Base-by-base conservation (phyloP, 2,113 vertebrate species). In the Spilogale gracilis region DNA sequence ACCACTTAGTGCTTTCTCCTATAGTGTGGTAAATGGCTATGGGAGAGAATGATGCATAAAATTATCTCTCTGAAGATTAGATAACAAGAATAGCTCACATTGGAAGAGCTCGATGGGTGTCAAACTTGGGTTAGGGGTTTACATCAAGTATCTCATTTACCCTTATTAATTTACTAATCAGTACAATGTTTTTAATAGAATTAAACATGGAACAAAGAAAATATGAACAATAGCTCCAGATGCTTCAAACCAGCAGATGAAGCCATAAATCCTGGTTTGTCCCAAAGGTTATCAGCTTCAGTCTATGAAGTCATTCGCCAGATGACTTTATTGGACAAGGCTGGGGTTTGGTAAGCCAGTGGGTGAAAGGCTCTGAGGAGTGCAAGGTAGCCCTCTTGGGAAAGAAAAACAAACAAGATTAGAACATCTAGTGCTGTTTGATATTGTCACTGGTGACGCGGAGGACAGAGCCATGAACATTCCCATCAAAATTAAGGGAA, bases 391-490 rank as follows among this genome's bases (percentile, higher is more conserved):
- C 76, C 52, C 94, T 96, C 96, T 98, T 98, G 94, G 96, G 98
- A 98, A 97, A 98, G 82, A 95, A 97, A 95, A 97, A 78, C 92
- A 97, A 97, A 98, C 91, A 98, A 1, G 8, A 93, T 92, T 73
- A 92, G 96, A 86, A 98, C 97, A 97, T 81, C 80, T 82, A 79
- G 97, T 98, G 96, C 96, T 90, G 12, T 97, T 96, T 94, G 84
- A 38, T 43, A 63, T 78, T 95, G 91, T 67, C 78, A 50, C 63
- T 65, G 81, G 23, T 95, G 97, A 97, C 14, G 0, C 61, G 14
- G 48, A 92, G 56, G 50, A 87, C 85, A 80, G 79, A 79, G 38
- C 50, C 11, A 18, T 3, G 0, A 69, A 58, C 32, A 65, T 27
- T 89, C 14, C 63, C 17, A 23, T 80, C 56, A 89, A 61, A 93